phyloP scores from a whole-genome alignment of 2,888 invertebrate species.

The Sinodicranocentrus sp. region DNA sequence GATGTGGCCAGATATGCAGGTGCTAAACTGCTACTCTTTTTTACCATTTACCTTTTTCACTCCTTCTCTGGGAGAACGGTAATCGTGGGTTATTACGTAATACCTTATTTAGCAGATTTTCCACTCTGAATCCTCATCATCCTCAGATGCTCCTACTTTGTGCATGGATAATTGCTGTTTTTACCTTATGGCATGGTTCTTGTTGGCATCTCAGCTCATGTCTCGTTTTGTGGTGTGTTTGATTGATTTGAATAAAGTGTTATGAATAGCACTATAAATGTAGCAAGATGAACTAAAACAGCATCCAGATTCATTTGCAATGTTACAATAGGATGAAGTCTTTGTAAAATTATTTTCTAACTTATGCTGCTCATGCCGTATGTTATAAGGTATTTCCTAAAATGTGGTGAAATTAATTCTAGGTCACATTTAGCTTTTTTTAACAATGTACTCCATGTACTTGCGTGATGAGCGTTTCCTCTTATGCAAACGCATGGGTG shows the following conservation, averaged over 20 bases:
- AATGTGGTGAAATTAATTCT: conserved; percentile 10
- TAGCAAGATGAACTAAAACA: too few relatives aligned
- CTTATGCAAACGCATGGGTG: too few relatives aligned
- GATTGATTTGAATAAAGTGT: too few relatives aligned
- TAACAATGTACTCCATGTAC: not conserved
- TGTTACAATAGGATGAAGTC: too few relatives aligned
- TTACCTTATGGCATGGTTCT: not conserved
- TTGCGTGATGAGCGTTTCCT: too few relatives aligned
- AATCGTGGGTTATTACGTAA: conserved; percentile 8
- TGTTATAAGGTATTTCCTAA: not conserved
- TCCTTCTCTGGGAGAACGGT: too few relatives aligned
- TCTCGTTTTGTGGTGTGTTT: too few relatives aligned
- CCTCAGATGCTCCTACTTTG: not conserved
- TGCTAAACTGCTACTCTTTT: conserved; percentile 35
- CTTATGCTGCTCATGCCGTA: too few relatives aligned
- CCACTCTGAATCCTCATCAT: not conserved
- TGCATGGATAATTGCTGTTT: conserved; percentile 39
- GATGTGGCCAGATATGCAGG: conserved; percentile 43
- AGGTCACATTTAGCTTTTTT: not conserved
- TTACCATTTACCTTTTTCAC: conserved; percentile 16
- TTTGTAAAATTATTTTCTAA: too few relatives aligned
- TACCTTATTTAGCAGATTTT: conserved; percentile 23
- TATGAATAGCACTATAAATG: too few relatives aligned
- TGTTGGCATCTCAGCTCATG: too few relatives aligned
- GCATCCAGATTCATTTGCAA: too few relatives aligned